Percentiles rank a stretch among this genome's conserved stretches.
phyloP scores from a whole-genome alignment of 2,888 invertebrate genomes.

The Heliconius charithonia region DNA sequence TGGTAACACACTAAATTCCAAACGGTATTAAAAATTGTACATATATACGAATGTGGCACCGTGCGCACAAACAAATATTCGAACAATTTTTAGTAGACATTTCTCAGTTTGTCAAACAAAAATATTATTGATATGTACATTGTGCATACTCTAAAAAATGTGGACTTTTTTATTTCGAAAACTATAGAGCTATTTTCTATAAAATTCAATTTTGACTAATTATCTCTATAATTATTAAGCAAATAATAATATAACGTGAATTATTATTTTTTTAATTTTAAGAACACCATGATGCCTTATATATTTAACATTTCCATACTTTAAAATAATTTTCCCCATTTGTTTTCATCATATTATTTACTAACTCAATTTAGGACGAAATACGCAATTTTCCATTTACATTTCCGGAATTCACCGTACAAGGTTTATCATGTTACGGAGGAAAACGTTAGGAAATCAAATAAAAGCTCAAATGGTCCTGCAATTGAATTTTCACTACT shows the following conservation, averaged over 20 bases:
- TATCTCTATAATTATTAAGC: too few species aligned
- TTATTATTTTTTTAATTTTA: too few species aligned
- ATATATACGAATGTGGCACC: background rate
- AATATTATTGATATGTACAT: background rate
- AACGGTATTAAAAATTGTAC: background rate
- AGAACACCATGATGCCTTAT: too few species aligned
- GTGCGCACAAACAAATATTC: background rate
- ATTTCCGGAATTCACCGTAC: conserved; percentile 6
- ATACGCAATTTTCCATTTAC: conserved; percentile 2
- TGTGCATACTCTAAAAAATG: background rate
- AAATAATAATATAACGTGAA: too few species aligned
- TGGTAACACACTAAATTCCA: background rate
- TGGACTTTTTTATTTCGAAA: too few species aligned
- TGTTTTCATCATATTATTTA: background rate
- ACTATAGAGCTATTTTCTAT: too few species aligned
- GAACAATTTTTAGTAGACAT: conserved; percentile 2
- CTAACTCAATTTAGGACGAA: background rate
- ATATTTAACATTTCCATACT: too few species aligned
- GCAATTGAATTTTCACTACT: conserved; percentile 43
- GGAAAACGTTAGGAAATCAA: conserved; percentile 40
- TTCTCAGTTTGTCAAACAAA: background rate
- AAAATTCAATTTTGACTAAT: too few species aligned
- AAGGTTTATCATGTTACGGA: conserved; percentile 32
- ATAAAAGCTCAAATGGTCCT: conserved; percentile 42
- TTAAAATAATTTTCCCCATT: background rate